These are phyloP conservation scores for Chydorus sphaericus DNA, from an alignment of 2,888 invertebrate genomes.

Conservation along the genomic window DNA sequence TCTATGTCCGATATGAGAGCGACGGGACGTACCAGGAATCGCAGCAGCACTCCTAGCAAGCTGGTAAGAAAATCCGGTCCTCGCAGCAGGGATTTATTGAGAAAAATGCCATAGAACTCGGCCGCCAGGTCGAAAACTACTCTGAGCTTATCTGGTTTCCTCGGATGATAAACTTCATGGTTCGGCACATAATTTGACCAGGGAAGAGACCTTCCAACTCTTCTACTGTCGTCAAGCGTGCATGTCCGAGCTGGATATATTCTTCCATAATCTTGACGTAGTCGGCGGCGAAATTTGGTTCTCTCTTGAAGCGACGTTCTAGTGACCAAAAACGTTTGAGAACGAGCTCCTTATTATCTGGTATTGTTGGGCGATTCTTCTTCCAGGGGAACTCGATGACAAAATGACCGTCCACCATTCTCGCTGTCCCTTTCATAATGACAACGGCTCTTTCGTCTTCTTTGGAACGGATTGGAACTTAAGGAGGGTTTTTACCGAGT, in stretches of 20 bases:
- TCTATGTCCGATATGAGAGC: constrained; percentile 15
- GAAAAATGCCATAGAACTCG: constrained; percentile 7
- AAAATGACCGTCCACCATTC: too few species aligned
- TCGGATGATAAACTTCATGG: constrained; percentile 17
- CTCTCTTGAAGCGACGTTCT: background rate
- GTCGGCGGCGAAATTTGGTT: background rate
- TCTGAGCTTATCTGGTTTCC: constrained; percentile 18
- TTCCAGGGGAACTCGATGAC: too few species aligned
- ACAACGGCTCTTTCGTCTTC: too few species aligned
- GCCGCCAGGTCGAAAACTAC: constrained; percentile 20
- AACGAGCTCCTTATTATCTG: background rate
- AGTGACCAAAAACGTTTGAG: background rate
- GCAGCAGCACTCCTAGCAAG: constrained; percentile 10
- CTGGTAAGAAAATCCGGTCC: constrained; percentile 16
- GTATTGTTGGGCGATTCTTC: too few species aligned
- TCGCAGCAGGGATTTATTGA: constrained; percentile 17
- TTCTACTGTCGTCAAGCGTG: background rate
- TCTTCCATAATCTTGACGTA: constrained; percentile 7
- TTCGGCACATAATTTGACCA: constrained; percentile 19
- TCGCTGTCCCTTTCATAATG: too few species aligned
- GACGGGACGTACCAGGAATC: constrained; percentile 14
- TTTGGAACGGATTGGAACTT: too few species aligned
- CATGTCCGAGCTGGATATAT: constrained; percentile 10
- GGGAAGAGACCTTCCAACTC: background rate
- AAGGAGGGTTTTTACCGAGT: too few species aligned